Base-by-base conservation (phyloP, 2,797 vertebrate species). In the Corythornis leucogaster region DNA sequence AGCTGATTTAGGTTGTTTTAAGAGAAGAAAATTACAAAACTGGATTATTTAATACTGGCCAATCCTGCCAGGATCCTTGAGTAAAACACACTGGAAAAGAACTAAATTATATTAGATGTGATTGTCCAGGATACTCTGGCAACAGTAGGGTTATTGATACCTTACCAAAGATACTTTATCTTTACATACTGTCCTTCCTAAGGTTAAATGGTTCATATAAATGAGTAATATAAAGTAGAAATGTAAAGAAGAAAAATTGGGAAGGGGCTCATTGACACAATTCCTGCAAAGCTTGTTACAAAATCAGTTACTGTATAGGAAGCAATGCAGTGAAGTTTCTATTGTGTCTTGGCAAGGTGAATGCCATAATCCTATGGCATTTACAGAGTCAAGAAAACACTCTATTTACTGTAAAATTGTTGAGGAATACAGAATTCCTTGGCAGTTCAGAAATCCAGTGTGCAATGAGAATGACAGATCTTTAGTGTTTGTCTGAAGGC, bases 131-230 rank as follows among this genome's bases (percentile, higher is more conserved):
- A 55, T 2, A 5, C 1, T 45, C 48, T 4, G 48, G 68, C 28
- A 64, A 46, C 46, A 28, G 1, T 22, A 50, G 28, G 25, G 28
- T 38, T 74, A 58, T n/a, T 15, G 19, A 53, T 30, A 80, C 53
- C 24, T 66, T 11, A 28, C 35, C 48, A 59, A 4, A 14, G 18
- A 18, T 38, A 12, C 33, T 33, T 63, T 69, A 33, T 15, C 51
- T 82, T 45, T 21, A 28, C 33, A 40, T 12, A 6, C 28, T 59
- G 12, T 9, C 63, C 67, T 64, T 64, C 67, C 15, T 5, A 5
- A 79, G 16, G 7, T 14, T 26, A 77, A 4, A 5, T 0, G 2
- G 8, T 5, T 20, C 5, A 18, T 16, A 0, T 3, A 59, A 81
- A 16, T 21, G 25, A 25, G 15, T 3, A 31, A 2, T 43, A 53